Percentiles rank a stretch among this genome's conserved stretches.
These are phyloP conservation scores for Steinernema khuongi DNA, from an alignment of 1,140 invertebrate species.

Conservation along the genomic window DNA sequence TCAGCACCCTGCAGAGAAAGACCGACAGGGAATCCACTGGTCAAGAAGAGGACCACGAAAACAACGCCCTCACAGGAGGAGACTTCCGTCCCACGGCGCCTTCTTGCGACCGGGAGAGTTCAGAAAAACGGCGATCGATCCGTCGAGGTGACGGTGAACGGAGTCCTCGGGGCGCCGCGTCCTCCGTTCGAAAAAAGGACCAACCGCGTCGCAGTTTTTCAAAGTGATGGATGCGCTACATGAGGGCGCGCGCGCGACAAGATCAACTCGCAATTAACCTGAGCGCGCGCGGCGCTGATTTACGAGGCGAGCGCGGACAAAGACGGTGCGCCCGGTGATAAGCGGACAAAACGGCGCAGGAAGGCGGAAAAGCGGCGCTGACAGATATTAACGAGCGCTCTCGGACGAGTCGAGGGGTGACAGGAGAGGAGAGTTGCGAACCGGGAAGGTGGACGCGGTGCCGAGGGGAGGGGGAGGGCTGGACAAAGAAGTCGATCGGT, in stretches of 20 bases:
- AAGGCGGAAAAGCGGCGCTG: background rate
- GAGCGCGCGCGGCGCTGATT: constrained; percentile 3
- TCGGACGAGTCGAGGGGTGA: background rate
- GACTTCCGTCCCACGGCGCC: background rate
- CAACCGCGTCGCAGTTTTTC: constrained; percentile 2
- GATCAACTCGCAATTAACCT: constrained; percentile 14
- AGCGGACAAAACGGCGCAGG: background rate
- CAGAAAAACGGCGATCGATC: too few relatives aligned
- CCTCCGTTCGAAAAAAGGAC: constrained; percentile 1
- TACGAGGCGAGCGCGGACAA: background rate
- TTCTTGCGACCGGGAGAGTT: background rate
- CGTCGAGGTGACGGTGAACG: too few relatives aligned
- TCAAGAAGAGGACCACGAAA: too few relatives aligned
- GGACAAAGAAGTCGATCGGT: background rate
- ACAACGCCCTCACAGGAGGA: too few relatives aligned
- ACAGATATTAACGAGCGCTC: background rate
- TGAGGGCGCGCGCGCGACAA: constrained; percentile 5
- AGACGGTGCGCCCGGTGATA: too few relatives aligned
- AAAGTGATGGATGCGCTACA: constrained; percentile 11
- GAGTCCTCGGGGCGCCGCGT: too few relatives aligned
- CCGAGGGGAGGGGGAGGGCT: background rate
- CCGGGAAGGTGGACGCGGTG: background rate
- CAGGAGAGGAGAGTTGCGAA: background rate
- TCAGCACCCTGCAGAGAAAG: too few relatives aligned
- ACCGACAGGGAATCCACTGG: too few relatives aligned